Evolutionary conservation across 2,888 invertebrate species (phyloP).

Genomic region (Cryptophagus acutangulus): DNA sequence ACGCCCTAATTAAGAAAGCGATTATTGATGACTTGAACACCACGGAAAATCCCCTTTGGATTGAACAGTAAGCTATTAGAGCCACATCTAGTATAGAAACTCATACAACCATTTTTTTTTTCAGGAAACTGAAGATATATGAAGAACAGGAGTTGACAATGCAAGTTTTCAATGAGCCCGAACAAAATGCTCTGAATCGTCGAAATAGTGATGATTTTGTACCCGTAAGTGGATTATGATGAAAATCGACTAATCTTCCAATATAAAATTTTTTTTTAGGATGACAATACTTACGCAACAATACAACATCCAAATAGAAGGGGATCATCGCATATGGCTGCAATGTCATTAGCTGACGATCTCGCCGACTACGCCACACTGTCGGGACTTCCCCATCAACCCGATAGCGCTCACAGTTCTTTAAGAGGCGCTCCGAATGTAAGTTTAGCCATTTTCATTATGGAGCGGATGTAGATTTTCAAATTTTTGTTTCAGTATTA

Average conservation of each 20-base stretch:
- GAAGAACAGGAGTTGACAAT: constrained; percentile 90
- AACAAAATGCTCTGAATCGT: constrained; percentile 49
- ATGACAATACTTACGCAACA: constrained; percentile 76
- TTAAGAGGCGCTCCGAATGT: constrained; percentile 54
- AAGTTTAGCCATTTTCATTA: constrained; percentile 26
- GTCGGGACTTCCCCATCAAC: constrained; percentile 47
- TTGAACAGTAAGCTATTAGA: constrained; percentile 67
- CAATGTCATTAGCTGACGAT: constrained; percentile 48
- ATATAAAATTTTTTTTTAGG: constrained; percentile 45
- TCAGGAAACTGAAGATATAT: constrained; percentile 76
- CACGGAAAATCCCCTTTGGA: constrained; percentile 89
- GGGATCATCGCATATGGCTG: constrained; percentile 48
- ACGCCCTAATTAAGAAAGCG: constrained; percentile 75
- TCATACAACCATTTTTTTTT: constrained; percentile 22
- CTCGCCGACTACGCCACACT: constrained; percentile 63
- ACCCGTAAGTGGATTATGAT: constrained; percentile 46
- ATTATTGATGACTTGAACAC: constrained; percentile 82
- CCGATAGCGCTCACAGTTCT: constrained; percentile 50
- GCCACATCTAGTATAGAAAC: background rate
- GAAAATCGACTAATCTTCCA: background rate
- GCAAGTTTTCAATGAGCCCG: constrained; percentile 83
- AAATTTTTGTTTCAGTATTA: constrained; percentile 50
- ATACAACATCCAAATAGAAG: constrained; percentile 62
- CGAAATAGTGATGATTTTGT: constrained; percentile 51
- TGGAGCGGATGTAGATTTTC: background rate